Percentiles rank a stretch among this genome's conserved stretches.
Conservation (phyloP, 1,140 invertebrate genomes). For the Gonatopus flavifemur region DNA sequence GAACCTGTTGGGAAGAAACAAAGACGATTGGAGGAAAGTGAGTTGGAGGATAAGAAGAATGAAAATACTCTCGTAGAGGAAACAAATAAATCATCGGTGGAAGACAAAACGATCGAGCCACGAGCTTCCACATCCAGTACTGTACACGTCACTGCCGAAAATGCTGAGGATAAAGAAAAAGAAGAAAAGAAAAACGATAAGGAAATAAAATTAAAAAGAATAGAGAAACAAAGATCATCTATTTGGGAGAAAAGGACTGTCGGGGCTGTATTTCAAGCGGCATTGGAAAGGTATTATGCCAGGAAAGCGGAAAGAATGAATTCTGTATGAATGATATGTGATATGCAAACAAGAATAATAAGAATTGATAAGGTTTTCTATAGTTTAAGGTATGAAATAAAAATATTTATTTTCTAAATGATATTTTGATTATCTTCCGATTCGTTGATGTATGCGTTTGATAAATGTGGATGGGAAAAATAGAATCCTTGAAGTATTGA, state of each 20-base stretch:
- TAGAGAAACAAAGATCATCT: slow-evolving; percentile 60
- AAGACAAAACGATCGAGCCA: slow-evolving; percentile 14
- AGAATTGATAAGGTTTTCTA: too few relatives aligned
- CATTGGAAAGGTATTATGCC: slow-evolving; percentile 77
- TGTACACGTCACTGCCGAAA: too few relatives aligned
- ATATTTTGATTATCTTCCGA: too few relatives aligned
- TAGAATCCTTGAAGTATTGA: too few relatives aligned
- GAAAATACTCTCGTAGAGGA: slow-evolving; percentile 15
- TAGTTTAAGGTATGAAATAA: too few relatives aligned
- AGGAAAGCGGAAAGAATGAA: slow-evolving; percentile 62
- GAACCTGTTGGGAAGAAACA: slow-evolving; percentile 42
- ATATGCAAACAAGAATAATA: too few relatives aligned
- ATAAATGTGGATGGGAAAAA: too few relatives aligned
- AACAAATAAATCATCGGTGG: slow-evolving; percentile 7
- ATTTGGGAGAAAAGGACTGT: slow-evolving; percentile 87
- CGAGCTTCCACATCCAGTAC: too few relatives aligned
- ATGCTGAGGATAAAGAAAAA: slow-evolving; percentile 21
- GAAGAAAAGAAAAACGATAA: slow-evolving; percentile 42
- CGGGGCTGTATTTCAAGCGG: slow-evolving; percentile 76
- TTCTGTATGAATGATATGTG: slow-evolving; percentile 6
- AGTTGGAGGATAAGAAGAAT: slow-evolving; percentile 24
- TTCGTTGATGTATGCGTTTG: too few relatives aligned
- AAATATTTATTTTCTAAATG: too few relatives aligned
- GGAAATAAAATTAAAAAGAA: slow-evolving; percentile 24
- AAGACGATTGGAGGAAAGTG: slow-evolving; percentile 25